Evolutionary conservation across 1,140 invertebrate species (phyloP).

Genomic region (Trichonephila clavipes): DNA sequence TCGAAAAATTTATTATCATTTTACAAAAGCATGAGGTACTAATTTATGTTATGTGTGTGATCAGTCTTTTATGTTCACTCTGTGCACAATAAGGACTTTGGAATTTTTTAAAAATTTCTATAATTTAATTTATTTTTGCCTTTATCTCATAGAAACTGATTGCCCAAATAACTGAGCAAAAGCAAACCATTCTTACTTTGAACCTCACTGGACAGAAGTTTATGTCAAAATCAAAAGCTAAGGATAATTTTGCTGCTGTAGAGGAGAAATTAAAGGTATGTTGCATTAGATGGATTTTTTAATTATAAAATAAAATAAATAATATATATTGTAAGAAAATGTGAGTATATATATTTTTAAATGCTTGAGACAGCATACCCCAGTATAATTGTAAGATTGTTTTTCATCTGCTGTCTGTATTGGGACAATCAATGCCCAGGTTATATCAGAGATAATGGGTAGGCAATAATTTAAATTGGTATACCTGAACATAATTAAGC

Average conservation of each 20-base stretch:
- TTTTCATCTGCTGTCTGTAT: no score
- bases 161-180: slow-evolving; percentile 39
- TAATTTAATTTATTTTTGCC: neutral
- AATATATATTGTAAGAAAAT: no score
- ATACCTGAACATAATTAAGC: no score
- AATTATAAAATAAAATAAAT: no score
- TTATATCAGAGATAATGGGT: no score
- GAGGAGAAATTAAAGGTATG: slow-evolving; percentile 61
- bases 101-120: neutral
- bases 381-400: no score
- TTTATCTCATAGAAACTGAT: slow-evolving; percentile 41
- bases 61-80: neutral
- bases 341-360: no score
- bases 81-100: no score
- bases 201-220: slow-evolving; percentile 43
- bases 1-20: slow-evolving; percentile 40
- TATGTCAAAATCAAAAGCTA: slow-evolving; percentile 11
- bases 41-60: neutral
- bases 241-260: neutral
- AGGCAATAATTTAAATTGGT: no score
- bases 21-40: slow-evolving; percentile 69
- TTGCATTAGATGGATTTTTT: neutral
- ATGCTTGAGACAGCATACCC: no score
- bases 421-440: no score
- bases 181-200: slow-evolving; percentile 47